Evolutionary conservation across 1,140 invertebrate genomes (phyloP).

Genomic region (Meloidogyne exigua): DNA sequence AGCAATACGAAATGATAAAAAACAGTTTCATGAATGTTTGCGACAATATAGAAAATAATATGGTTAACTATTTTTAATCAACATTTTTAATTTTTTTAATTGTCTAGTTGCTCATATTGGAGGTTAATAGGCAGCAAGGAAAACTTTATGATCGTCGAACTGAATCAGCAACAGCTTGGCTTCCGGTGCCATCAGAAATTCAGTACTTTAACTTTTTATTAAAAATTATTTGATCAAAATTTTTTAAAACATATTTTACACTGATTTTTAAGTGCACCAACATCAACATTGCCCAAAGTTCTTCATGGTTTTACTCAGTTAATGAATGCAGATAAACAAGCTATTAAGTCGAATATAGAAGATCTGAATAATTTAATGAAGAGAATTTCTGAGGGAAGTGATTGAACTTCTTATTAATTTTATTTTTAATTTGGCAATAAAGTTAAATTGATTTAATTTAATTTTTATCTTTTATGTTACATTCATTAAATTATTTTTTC

Average conservation of each 20-base stretch:
- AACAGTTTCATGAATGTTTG: constrained; percentile 25
- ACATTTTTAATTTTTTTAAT: background rate
- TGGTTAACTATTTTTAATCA: constrained; percentile 6
- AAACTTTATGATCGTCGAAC: background rate
- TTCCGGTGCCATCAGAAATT: background rate
- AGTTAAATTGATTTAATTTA: background rate
- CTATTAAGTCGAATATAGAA: constrained; percentile 3
- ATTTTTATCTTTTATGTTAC: background rate
- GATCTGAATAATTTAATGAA: constrained; percentile 3
- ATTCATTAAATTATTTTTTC: background rate
- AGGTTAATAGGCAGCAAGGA: constrained; percentile 20
- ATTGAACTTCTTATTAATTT: background rate
- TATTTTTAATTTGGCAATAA: background rate
- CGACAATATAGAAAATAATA: constrained; percentile 22
- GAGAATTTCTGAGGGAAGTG: background rate
- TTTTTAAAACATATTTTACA: background rate
- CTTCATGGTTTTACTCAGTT: constrained; percentile 12
- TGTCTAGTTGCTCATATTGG: constrained; percentile 11
- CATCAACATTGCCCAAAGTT: background rate
- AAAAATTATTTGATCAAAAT: background rate
- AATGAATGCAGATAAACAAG: constrained; percentile 28
- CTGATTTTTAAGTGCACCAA: constrained; percentile 12
- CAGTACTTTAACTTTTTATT: background rate
- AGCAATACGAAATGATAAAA: constrained; percentile 13
- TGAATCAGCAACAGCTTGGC: constrained; percentile 8